These are phyloP conservation scores for Dallia pectoralis DNA, from an alignment of 2,797 vertebrate genomes.

Conservation along the genomic window DNA sequence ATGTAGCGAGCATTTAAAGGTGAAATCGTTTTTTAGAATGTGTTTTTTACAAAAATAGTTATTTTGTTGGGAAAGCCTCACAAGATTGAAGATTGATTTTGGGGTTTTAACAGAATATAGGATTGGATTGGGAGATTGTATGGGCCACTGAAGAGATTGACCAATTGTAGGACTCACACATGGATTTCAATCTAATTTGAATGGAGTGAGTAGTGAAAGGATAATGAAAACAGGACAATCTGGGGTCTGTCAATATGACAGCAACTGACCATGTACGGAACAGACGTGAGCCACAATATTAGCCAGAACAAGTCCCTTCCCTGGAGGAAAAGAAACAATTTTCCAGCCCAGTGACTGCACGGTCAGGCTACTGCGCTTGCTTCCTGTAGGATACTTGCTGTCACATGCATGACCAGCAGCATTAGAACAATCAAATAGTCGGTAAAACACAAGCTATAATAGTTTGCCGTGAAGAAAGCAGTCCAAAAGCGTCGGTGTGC, in stretches of 20 bases:
- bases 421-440: background rate
- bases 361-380: background rate
- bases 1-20: too few relatives aligned
- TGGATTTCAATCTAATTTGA: background rate
- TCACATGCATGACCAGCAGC: conserved; percentile 35
- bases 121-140: background rate
- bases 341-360: conserved; percentile 32
- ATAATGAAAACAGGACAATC: conserved; percentile 1
- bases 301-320: conserved; percentile 28
- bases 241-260: background rate
- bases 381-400: conserved; percentile 12
- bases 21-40: too few relatives aligned
- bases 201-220: background rate
- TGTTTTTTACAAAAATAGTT: too few relatives aligned
- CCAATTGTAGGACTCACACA: background rate
- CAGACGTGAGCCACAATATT: conserved; percentile 31
- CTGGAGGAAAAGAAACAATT: conserved; percentile 47
- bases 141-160: background rate
- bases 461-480: background rate
- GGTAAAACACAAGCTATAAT: too few relatives aligned
- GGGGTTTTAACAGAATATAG: background rate
- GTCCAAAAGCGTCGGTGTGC: conserved; percentile 24
- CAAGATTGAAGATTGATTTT: background rate
- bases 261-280: conserved; percentile 22
- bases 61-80: background rate